Conservation (phyloP, 2,113 vertebrate species). For the Natator depressus region DNA sequence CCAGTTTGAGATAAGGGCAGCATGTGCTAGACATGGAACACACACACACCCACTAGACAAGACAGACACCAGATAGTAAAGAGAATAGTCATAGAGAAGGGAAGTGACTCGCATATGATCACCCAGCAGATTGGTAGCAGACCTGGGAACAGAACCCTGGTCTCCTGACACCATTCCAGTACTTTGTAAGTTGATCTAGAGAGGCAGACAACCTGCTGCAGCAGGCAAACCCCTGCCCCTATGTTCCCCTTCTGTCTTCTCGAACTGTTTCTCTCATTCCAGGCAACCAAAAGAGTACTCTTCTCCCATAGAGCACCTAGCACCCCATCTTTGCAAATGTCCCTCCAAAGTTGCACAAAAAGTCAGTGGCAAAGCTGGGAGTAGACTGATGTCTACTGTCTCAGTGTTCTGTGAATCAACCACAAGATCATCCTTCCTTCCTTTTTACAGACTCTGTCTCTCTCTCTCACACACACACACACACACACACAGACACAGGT, state of each 20-base stretch:
- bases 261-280: neutral
- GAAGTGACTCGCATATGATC: neutral
- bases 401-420: neutral
- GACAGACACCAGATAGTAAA: neutral
- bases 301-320: neutral
- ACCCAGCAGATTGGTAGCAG: neutral
- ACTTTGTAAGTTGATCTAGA: neutral
- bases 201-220: neutral
- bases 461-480: neutral
- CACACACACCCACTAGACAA: too few species aligned
- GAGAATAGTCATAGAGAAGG: neutral
- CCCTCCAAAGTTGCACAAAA: neutral
- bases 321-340: neutral
- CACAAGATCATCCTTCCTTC: neutral
- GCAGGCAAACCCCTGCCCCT: neutral
- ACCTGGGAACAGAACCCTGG: neutral
- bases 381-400: neutral
- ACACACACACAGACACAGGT: neutral
- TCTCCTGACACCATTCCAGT: neutral
- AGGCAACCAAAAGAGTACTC: neutral
- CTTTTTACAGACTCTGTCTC: neutral
- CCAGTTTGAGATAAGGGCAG: neutral
- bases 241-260: neutral
- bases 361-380: neutral
- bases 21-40: neutral